phyloP scores from a whole-genome alignment of 1,140 invertebrate species.

The Nephila pilipes region DNA sequence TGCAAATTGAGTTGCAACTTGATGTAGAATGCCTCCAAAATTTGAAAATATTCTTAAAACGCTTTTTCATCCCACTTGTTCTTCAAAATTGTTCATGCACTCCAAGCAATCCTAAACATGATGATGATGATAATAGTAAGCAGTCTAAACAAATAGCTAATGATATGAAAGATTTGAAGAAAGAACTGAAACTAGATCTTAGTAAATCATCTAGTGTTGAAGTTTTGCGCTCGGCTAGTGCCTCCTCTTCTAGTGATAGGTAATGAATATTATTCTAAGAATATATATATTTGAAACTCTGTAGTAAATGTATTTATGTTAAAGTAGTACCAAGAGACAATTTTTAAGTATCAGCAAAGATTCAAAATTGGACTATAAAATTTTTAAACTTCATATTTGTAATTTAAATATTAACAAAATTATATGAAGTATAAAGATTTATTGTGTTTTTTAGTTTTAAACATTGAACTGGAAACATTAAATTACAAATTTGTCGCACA shows the following conservation, averaged over 20 bases:
- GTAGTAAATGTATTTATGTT: no score
- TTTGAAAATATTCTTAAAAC: constrained; percentile 63
- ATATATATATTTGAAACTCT: no score
- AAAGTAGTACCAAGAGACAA: no score
- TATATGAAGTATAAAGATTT: no score
- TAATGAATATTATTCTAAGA: background rate
- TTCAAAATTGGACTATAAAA: no score
- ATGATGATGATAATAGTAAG: background rate
- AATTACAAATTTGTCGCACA: no score
- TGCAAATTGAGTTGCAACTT: constrained; percentile 47
- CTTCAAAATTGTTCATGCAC: constrained; percentile 6
- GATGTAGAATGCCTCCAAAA: constrained; percentile 66
- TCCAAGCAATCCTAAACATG: background rate
- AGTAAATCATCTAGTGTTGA: background rate
- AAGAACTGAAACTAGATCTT: constrained; percentile 7
- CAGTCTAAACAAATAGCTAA: background rate
- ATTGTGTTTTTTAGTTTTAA: no score
- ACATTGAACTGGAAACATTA: no score
- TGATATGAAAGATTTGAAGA: background rate
- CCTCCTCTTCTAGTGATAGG: constrained; percentile 23
- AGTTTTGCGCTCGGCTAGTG: background rate
- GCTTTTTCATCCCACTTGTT: constrained; percentile 57
- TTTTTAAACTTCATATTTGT: no score
- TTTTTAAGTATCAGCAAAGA: no score
- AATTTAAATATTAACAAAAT: no score